Evolutionary conservation across 2,113 vertebrate species (phyloP).

Genomic region (Serinus canaria): DNA sequence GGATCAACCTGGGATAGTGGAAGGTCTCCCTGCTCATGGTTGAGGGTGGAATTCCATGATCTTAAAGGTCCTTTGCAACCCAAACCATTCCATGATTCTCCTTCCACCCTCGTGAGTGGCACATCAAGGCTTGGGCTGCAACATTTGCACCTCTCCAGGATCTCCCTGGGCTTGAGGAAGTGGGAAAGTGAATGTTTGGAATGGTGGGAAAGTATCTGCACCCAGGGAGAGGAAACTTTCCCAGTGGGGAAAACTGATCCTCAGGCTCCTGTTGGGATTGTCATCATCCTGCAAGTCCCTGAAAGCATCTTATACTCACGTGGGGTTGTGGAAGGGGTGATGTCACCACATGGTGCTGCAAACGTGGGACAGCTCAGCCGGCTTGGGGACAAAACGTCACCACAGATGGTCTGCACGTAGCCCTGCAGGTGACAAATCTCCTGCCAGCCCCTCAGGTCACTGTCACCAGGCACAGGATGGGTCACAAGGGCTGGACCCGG

Average conservation of each 20-base stretch:
- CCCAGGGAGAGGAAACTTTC: neutral
- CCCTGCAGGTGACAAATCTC: neutral
- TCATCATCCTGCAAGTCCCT: neutral
- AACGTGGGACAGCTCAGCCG: rapidly evolving
- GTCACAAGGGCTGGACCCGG: neutral
- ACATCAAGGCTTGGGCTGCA: rapidly evolving
- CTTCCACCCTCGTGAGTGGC: rapidly evolving
- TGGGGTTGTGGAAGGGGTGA: neutral
- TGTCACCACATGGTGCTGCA: neutral
- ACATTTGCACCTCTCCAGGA: no score
- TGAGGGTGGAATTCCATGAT: neutral
- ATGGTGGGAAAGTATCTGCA: neutral
- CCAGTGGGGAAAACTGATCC: neutral
- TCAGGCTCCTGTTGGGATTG: neutral
- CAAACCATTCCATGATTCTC: neutral
- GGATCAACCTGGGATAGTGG: neutral
- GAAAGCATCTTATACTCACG: rapidly evolving
- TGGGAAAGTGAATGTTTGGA: rapidly evolving
- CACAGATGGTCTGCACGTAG: rapidly evolving
- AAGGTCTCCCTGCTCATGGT: rapidly evolving
- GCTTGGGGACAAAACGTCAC: neutral
- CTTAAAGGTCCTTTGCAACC: neutral
- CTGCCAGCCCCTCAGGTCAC: neutral
- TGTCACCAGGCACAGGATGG: rapidly evolving
- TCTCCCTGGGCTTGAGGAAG: neutral